Base-by-base conservation (phyloP, 2,113 vertebrate species). In the Lophochroa leadbeateri region DNA sequence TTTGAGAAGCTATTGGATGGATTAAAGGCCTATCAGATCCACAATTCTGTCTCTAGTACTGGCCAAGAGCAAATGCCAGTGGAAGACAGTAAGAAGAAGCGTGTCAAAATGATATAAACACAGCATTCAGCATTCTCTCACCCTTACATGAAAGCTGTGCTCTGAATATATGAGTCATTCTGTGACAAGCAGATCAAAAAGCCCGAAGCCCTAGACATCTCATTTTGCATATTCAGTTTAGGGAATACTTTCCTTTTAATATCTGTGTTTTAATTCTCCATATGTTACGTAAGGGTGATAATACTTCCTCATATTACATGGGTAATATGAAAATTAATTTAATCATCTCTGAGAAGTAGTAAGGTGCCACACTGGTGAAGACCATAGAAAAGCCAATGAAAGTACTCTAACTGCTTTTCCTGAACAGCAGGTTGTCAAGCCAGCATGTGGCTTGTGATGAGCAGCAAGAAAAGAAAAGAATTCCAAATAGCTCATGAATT, bases 181-280 rank as follows among this genome's bases (percentile, higher is more conserved):
- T 50, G 33, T 5, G 18, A 41, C 29, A 88, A 57, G 41, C 4
- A 78, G 10, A 58, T n/a, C 0, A 88, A 81, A 91, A 58, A 12
- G 1, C 0, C 1, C 1, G 0, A 77, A 74, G 21, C 41, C 13
- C 29, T 58, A 57, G 37, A 24, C 16, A 70, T 6, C 1, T 1
- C 1, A 24, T 65, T 82, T 70, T 67, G 11, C 13, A 31, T 52
- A 39, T 23, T 70, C 13, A 35, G 44, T 19, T 50, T 76, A 86
- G 27, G 23, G 27, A 88, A 88, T 19, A 43, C 4, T 72, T 70
- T 53, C 41, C 43, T 8, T 84, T 79, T 69, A 65, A 80, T 60
- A 3, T 44, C 47, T 61, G 6, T 35, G 9, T 12, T 86, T 82
- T 24, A 61, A 9, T 71, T 88, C 8, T 67, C 11, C 19, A 24